Percentiles rank a stretch among this genome's conserved stretches.
Conservation (phyloP, 2,113 vertebrate genomes). For the Calidris pugnax region DNA sequence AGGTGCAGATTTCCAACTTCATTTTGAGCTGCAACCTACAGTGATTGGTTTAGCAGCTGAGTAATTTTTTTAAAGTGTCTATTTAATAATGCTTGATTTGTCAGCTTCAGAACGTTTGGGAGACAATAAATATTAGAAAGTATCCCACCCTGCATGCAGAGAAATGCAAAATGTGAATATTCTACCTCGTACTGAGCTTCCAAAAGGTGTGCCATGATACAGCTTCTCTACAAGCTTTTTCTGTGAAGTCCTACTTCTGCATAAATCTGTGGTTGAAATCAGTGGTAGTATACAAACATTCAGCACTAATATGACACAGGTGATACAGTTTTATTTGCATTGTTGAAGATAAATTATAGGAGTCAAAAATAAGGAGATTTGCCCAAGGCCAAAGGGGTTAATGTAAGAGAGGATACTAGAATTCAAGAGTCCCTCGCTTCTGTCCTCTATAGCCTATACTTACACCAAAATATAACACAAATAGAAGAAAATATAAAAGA, state of each 20-base stretch:
- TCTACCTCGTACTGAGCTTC: not conserved
- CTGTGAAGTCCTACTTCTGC: not conserved
- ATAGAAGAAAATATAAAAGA: not conserved
- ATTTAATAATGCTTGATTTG: conserved; percentile 60
- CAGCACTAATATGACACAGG: not conserved
- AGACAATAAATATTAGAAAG: conserved; percentile 44
- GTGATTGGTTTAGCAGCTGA: conserved; percentile 61
- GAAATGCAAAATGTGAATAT: not conserved
- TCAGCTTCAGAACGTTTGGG: conserved; percentile 32
- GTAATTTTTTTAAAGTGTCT: conserved; percentile 60
- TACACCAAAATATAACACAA: not conserved
- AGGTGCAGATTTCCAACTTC: conserved; percentile 47
- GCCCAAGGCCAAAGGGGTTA: not conserved
- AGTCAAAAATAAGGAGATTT: not conserved
- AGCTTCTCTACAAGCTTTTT: not conserved
- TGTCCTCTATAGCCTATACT: not conserved
- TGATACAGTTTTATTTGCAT: not conserved
- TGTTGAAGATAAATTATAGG: not conserved
- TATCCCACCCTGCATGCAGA: not conserved
- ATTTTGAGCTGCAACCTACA: conserved; percentile 41
- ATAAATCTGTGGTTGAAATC: not conserved
- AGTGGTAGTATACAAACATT: not conserved
- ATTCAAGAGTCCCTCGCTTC: not conserved
- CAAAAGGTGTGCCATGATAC: not conserved
- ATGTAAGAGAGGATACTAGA: not conserved